A percentile compares a stretch with the other conserved stretches of the same genome.
These are phyloP conservation scores for Leptodactylus fuscus DNA, from an alignment of 2,113 vertebrate genomes.

Conservation along the genomic window DNA sequence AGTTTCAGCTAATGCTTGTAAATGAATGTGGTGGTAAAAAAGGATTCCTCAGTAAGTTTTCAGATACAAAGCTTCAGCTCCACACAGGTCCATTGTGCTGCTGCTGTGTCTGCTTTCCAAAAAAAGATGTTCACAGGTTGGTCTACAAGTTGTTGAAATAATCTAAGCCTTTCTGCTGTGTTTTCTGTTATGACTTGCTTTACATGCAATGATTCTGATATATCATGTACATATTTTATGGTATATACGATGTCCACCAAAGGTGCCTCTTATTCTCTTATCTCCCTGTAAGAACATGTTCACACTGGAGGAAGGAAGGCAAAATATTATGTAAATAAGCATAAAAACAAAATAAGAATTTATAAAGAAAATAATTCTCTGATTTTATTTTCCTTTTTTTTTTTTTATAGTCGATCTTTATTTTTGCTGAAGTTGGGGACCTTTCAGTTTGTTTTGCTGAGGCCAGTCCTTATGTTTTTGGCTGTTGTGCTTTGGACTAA, in stretches of 20 bases:
- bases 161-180: too few relatives aligned
- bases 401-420: slow-evolving; percentile 73
- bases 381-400: too few relatives aligned
- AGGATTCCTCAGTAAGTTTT: slow-evolving; percentile 73
- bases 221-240: too few relatives aligned
- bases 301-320: too few relatives aligned
- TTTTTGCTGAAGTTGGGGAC: slow-evolving; percentile 87
- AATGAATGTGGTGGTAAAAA: slow-evolving; percentile 83
- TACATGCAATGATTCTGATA: too few relatives aligned
- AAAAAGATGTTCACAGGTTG: slow-evolving; percentile 78
- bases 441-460: slow-evolving; percentile 83
- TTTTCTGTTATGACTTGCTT: too few relatives aligned
- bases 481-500: slow-evolving; percentile 85
- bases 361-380: too few relatives aligned
- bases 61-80: slow-evolving; percentile 74
- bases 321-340: too few relatives aligned
- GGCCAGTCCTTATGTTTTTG: slow-evolving; percentile 79
- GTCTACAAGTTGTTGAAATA: slow-evolving; percentile 11
- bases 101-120: slow-evolving; percentile 83
- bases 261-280: too few relatives aligned
- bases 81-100: slow-evolving; percentile 84
- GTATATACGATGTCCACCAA: too few relatives aligned
- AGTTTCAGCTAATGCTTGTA: slow-evolving; percentile 85
- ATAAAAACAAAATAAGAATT: too few relatives aligned
- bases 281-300: too few relatives aligned